Conservation (phyloP, 2,888 invertebrate genomes). For the Thumatha senex region DNA sequence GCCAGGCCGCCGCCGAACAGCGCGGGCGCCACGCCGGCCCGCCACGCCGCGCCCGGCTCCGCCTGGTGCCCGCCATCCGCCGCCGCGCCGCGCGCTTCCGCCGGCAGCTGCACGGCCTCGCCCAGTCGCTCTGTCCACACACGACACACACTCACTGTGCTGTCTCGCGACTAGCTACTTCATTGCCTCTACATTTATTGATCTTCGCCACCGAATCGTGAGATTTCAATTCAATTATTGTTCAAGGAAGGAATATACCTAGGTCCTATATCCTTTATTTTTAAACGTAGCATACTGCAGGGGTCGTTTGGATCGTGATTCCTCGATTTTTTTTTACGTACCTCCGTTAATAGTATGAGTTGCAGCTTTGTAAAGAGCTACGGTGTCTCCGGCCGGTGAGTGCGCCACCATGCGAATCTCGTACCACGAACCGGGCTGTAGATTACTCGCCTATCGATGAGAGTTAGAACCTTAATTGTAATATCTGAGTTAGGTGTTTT, state of each 20-base stretch:
- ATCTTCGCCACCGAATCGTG: no score
- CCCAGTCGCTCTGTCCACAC: slow-evolving; percentile 52
- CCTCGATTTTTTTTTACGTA: slow-evolving; percentile 30
- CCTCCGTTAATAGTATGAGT: slow-evolving; percentile 79
- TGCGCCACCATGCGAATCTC: slow-evolving; percentile 81
- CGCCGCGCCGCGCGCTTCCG: slow-evolving; percentile 24
- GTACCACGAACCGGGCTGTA: slow-evolving; percentile 83
- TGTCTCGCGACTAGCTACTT: neutral
- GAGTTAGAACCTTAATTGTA: neutral
- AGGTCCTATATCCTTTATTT: no score
- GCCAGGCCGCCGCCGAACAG: slow-evolving; percentile 47
- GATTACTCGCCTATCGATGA: slow-evolving; percentile 60
- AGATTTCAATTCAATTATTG: no score
- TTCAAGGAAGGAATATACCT: no score
- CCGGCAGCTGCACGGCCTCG: slow-evolving; percentile 49
- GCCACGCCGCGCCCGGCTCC: slow-evolving; percentile 30
- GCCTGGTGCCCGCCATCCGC: slow-evolving; percentile 27
- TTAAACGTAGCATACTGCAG: no score
- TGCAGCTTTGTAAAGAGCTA: slow-evolving; percentile 80
- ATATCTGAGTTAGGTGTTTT: neutral
- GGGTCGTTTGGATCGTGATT: no score
- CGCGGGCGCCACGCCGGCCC: slow-evolving; percentile 41
- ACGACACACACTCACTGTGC: no score
- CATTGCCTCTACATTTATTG: no score
- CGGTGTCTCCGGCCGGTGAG: slow-evolving; percentile 80